Evolutionary conservation across 2,113 vertebrate genomes (phyloP).

Genomic region (Callionymus lyra): DNA sequence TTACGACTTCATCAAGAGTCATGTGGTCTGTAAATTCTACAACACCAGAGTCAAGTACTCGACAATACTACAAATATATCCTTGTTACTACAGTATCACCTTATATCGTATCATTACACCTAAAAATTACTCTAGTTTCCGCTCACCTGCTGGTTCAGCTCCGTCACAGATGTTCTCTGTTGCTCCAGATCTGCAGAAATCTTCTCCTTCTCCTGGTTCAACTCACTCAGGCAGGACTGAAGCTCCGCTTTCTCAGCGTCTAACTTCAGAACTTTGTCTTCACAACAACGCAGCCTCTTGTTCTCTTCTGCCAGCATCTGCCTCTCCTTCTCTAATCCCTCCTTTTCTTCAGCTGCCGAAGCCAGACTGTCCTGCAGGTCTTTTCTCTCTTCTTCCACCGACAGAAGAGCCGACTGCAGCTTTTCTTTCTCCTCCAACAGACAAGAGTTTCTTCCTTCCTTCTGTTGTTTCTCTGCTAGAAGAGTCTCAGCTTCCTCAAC

Average conservation of each 20-base stretch:
- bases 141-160: slow-evolving; percentile 40
- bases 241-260: slow-evolving; percentile 27
- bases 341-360: slow-evolving; percentile 44
- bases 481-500: slow-evolving; percentile 33
- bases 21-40: too few species aligned
- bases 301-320: slow-evolving; percentile 38
- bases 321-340: slow-evolving; percentile 18
- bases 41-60: too few species aligned
- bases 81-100: too few species aligned
- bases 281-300: slow-evolving; percentile 17
- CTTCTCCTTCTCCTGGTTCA: slow-evolving; percentile 35
- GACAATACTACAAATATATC: too few species aligned
- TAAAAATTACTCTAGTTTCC: too few species aligned
- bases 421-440: slow-evolving; percentile 45
- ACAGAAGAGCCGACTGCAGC: slow-evolving; percentile 12
- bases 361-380: slow-evolving; percentile 24
- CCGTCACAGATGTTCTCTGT: slow-evolving; percentile 13
- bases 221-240: slow-evolving; percentile 15
- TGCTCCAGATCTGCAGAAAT: slow-evolving; percentile 29
- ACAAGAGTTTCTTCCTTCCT: slow-evolving; percentile 13
- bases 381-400: slow-evolving; percentile 46
- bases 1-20: too few species aligned
- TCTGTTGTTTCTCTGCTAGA: slow-evolving; percentile 20
- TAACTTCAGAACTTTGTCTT: slow-evolving; percentile 26
- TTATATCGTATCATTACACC: background rate